Evolutionary conservation across 2,113 vertebrate species (phyloP), one percentile per base, ranked within the genome.

Genomic region (Atractosteus spatula): DNA sequence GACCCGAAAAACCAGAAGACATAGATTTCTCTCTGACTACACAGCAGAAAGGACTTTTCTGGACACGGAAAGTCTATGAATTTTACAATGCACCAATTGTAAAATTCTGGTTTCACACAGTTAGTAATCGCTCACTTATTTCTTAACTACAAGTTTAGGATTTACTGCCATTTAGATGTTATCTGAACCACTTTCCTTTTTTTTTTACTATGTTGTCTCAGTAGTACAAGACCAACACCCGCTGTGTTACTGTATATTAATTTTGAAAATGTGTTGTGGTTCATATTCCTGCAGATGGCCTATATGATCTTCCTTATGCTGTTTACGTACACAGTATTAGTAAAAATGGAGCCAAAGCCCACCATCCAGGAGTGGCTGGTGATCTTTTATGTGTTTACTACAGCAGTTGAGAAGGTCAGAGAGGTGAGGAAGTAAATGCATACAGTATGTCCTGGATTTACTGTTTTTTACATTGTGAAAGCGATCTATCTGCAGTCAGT

Each of bases 41-140:
- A 76, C 62, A 12, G 75, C 69, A 42, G 88, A 82, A 56, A 66
- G 89, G 82, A 83, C 83, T 95, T 16, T 86, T 90, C 5, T 87
- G 88, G 80, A 91, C 91, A 66, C 93, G 88, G 67, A 95, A 90
- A 84, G 71, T 97, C 68, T 96, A 94, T 74, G 97, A 97, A 72
- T 99, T 99, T 90, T 99, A 99, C 92, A 94, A 84, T 0, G 94
- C 97, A 63, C 97, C 97, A 3, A 96, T 99, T 77, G 97, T 99
- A 84, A 99, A 99, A 83, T 99, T 99, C 86, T 99, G 96, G 95
- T 97, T 96, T 89, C 94, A 99, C 79, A 96, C 95, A 79, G 97
- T 99, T 85, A 67, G 96, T 95, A 13, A 43, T 69, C 8, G 65
- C 47, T 16, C 12, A 6, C 64, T 5, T 13, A 4, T 62, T 11